Evolutionary conservation across 2,113 vertebrate species (phyloP).

Genomic region (Upupa epops): DNA sequence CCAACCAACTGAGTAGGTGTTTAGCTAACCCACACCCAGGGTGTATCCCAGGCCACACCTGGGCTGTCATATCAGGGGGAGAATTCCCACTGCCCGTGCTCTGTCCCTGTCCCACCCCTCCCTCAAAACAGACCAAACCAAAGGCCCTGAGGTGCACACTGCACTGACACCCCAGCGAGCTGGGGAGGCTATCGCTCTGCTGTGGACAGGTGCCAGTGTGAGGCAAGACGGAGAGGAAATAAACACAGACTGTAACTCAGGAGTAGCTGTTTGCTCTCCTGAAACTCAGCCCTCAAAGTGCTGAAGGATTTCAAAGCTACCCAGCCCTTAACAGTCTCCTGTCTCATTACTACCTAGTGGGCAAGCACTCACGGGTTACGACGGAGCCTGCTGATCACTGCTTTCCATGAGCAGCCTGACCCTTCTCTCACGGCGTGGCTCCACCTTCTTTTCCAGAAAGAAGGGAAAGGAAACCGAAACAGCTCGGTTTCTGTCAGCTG

Average conservation of each 20-base stretch:
- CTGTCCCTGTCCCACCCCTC: too few species aligned
- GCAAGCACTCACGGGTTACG: neutral
- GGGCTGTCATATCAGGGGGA: neutral
- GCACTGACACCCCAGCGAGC: neutral
- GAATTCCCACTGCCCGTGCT: neutral
- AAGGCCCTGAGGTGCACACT: neutral
- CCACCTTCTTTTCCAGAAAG: neutral
- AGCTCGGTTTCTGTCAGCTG: neutral
- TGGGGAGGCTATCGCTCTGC: neutral
- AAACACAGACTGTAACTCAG: neutral
- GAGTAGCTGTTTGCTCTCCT: neutral
- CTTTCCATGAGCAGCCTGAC: neutral
- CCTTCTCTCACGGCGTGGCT: neutral
- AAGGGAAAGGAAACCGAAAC: slow-evolving; percentile 2
- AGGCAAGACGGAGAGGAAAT: neutral
- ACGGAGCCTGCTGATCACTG: neutral
- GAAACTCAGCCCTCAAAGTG: neutral
- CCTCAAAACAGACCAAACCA: neutral
- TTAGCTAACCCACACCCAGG: neutral
- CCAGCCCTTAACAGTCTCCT: neutral
- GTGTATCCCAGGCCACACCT: neutral
- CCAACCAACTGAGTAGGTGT: neutral
- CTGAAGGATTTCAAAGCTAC: neutral
- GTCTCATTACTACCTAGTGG: neutral
- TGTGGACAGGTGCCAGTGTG: neutral